phyloP scores from a whole-genome alignment of 2,888 invertebrate genomes.

The Nymphalis polychloros region DNA sequence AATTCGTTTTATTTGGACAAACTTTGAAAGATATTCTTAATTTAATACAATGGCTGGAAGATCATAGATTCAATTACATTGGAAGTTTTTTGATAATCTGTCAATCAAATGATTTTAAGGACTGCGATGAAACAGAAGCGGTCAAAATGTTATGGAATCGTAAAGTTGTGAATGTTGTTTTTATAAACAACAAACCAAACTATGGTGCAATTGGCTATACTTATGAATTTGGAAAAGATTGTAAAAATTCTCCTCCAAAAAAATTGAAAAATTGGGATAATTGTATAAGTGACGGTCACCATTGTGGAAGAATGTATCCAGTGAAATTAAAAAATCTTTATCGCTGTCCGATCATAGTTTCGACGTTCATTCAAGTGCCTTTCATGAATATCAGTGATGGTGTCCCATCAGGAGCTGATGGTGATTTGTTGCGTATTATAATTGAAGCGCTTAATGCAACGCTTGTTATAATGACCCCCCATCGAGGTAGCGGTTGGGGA shows the following conservation, averaged over 20 bases:
- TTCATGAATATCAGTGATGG: constrained; percentile 58
- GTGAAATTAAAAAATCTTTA: constrained; percentile 58
- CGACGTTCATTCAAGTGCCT: constrained; percentile 62
- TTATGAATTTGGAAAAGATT: constrained; percentile 54
- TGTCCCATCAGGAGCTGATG: constrained; percentile 59
- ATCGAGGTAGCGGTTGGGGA: constrained; percentile 62
- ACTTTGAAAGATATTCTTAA: constrained; percentile 48
- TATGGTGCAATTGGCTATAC: constrained; percentile 51
- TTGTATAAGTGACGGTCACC: constrained; percentile 34
- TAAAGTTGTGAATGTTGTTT: constrained; percentile 61
- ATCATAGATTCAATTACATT: constrained; percentile 57
- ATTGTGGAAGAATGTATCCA: constrained; percentile 49
- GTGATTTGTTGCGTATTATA: constrained; percentile 58
- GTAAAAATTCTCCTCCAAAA: constrained; percentile 51
- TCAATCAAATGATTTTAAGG: constrained; percentile 45
- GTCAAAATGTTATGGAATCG: constrained; percentile 56
- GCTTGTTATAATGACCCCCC: constrained; percentile 57
- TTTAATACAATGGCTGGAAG: constrained; percentile 51
- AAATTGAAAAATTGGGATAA: constrained; percentile 44
- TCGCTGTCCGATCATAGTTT: constrained; percentile 57
- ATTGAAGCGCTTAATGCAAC: constrained; percentile 58
- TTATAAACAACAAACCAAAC: constrained; percentile 48
- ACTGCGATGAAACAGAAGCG: constrained; percentile 57
- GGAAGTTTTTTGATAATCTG: constrained; percentile 65
- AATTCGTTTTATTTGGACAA: constrained; percentile 58